A percentile compares a stretch with the other conserved stretches of the same genome.
Evolutionary conservation across 2,797 vertebrate genomes (phyloP).

Genomic region (Myripristis jacobus): DNA sequence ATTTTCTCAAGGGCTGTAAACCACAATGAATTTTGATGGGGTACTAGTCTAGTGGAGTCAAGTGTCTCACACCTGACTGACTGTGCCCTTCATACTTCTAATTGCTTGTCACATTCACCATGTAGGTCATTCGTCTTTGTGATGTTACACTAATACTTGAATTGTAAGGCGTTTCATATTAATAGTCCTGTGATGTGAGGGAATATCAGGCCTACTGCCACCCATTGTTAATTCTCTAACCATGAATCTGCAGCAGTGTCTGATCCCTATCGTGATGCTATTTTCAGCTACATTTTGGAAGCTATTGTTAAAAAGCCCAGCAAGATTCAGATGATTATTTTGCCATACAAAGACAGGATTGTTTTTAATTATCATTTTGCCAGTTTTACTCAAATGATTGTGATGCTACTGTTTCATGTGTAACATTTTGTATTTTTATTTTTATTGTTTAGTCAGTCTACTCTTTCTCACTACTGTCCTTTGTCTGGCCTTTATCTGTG

Average conservation of each 20-base stretch:
- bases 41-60: background rate
- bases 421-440: background rate
- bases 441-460: background rate
- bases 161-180: background rate
- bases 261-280: constrained; percentile 26
- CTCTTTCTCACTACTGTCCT: background rate
- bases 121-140: background rate
- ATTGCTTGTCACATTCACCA: constrained; percentile 21
- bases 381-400: constrained; percentile 1
- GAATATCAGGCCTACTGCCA: background rate
- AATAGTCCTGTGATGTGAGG: background rate
- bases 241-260: constrained; percentile 5
- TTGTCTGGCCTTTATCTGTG: constrained; percentile 10
- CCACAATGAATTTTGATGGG: background rate
- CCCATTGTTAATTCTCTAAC: constrained; percentile 23
- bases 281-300: constrained; percentile 33
- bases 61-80: constrained; percentile 1
- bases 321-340: constrained; percentile 6
- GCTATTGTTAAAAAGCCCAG: constrained; percentile 36
- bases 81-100: constrained; percentile 6
- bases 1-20: background rate
- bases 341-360: constrained; percentile 7
- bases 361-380: too few species aligned
- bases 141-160: background rate
- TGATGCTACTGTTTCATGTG: background rate